phyloP scores from a whole-genome alignment of 2,888 invertebrate genomes.

The Drosophila kanekoi region DNA sequence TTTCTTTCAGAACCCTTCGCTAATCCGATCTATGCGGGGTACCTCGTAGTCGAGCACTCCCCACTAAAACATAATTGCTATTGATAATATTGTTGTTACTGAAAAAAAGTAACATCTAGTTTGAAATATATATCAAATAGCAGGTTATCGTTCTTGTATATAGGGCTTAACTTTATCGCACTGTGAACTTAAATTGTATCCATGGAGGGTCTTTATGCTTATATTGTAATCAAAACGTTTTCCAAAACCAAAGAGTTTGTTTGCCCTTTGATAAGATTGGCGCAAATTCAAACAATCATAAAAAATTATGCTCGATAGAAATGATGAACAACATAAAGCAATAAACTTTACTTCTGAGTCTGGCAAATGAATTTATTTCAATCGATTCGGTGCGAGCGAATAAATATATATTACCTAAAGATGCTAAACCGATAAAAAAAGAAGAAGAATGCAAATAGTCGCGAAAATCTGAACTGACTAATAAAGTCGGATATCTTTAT shows the following conservation, averaged over 20 bases:
- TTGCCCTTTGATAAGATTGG: not conserved
- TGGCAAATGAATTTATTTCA: no score
- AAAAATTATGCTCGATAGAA: no score
- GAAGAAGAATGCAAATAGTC: no score
- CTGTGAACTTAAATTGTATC: not conserved
- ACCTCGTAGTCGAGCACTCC: not conserved
- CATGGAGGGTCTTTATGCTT: not conserved
- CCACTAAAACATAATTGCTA: not conserved
- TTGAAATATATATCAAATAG: not conserved
- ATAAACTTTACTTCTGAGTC: no score
- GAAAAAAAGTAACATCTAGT: no score
- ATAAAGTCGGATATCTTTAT: no score
- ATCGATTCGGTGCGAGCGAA: no score
- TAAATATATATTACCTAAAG: no score
- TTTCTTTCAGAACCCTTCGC: no score
- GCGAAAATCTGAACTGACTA: no score
- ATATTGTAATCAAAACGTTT: not conserved
- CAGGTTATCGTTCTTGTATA: not conserved
- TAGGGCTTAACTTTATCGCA: not conserved
- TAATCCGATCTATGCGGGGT: not conserved
- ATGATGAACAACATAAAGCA: no score
- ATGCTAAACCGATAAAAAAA: no score
- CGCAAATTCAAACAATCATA: not conserved
- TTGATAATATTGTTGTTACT: not conserved
- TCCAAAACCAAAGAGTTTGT: not conserved